Base-by-base conservation (phyloP, 1,140 invertebrate genomes). In the Magallana gigas region DNA sequence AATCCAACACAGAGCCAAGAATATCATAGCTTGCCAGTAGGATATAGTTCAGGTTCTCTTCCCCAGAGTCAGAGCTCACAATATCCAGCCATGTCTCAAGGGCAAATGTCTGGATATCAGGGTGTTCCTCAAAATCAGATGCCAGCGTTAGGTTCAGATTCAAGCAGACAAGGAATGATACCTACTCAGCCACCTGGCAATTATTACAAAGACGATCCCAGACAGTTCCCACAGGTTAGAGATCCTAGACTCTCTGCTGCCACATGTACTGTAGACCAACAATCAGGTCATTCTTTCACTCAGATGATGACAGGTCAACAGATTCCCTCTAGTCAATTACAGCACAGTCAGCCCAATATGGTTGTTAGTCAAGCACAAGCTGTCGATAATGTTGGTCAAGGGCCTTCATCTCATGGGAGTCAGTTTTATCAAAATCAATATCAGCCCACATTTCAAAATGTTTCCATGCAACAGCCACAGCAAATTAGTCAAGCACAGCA, bases 1-100 rank as follows among this genome's bases (percentile, higher is more conserved):
- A 29, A 29, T 76, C 18, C 8, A 29, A 11, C 88, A n/a, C 86
- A 87, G 85, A 84, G 86, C 83, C 88, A 89, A 71, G 36, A 23
- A 18, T 64, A 85, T 16, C 62, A 85, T 48, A 64, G 59, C 8
- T 84, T 76, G n/a, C 56, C 87, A 62, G 83, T 57, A 60, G 64
- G 68, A 8, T 85, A 76, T 62, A 57, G 14, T 58, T 29, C 12
- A 76, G 68, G 68, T 29, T 76, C 14, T 36, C 64, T 11, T 8
- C 4, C 64, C 62, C 83, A 62, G 23, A 14, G 64, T 60, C 68
- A 82, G 68, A 80, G 16, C 56, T 84, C 76, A 6, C 68, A 23
- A 18, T 48, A 12, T 56, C 23, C 23, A 11, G 36, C 23, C 5
- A 12, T 76, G 23, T 12, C 68, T 11, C 58, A 59, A 36, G 68